Evolutionary conservation across 2,797 vertebrate genomes (phyloP), one percentile per base, ranked within the genome.

Genomic region (Synanceia verrucosa): DNA sequence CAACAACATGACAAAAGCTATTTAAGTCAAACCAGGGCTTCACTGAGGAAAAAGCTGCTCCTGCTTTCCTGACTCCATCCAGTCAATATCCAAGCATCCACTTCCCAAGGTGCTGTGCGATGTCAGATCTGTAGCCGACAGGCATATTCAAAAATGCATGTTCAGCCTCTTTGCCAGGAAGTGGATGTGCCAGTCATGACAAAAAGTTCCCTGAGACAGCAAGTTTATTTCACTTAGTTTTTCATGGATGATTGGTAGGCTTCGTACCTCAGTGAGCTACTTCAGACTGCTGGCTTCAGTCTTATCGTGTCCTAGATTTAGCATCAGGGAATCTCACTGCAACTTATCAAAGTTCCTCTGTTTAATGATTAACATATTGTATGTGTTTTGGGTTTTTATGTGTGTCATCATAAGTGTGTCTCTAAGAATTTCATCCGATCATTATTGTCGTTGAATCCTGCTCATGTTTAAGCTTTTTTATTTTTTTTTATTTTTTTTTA

Each of bases 111-210:
- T 85, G 86, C 85, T 46, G 78, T n/a, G 69, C 67, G 68, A 87
- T 87, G 82, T 90, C 86, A 87, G 81, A 88, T 86, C 79, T 82
- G 71, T 86, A 84, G 78, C 87, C 83, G 81, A 75, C 76, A 62
- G 91, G 69, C 78, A 75, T 78, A 82, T 76, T 89, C 70, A 86
- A 90, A 91, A 91, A 86, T 91, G 89, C 89, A 87, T 84, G 89
- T 90, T 91, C 85, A 90, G 87, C 88, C 80, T 83, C 84, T 88
- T 84, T 87, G 73, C 77, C 74, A 83, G 76, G 77, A 85, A 79
- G 86, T 83, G 58, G 76, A 85, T 84, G 81, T 86, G 85, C 81
- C 85, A 85, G 77, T 89, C 87, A 76, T 82, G 83, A 90, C 73
- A 77, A 85, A 88, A 91, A 84, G 83, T 86, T 91, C 73, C 84